Base-by-base conservation (phyloP, 2,888 invertebrate species). In the Eristalis intricaria region DNA sequence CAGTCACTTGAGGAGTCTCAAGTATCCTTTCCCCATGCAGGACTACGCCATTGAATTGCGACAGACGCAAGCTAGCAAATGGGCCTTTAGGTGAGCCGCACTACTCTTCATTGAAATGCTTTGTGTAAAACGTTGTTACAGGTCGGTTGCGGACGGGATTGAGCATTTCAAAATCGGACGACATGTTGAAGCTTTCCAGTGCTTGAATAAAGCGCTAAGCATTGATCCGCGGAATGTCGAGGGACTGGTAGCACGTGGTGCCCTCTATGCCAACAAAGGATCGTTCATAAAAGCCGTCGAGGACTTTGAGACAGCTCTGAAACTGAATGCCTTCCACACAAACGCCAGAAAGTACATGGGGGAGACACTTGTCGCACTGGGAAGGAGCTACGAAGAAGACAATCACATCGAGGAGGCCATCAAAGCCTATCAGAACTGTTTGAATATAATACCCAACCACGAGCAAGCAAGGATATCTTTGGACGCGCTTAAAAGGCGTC, bases 291-390 rank as follows among this genome's bases (percentile, higher is more conserved):
- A 97, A 92, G 99, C 99, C 0, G 97, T 99, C 89, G 97, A 97
- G 90, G 99, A 99, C 92, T 98, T 99, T 93, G 98, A 98, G 93
- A 96, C 96, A 26, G 98, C 99, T 4, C 93, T 99, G 56, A 96
- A 97, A 92, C 93, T 97, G 61, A 98, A 99, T 93, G 96, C 97
- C 1, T 96, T 96, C 88, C 99, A 99, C 93, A 96, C 96, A 1
- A 99, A 99, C 93, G 99, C 98, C 40, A 95, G 97, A 79, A 98
- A 98, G 92, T 99, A 99, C 93, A 96, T 98, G 94, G 97, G 98
- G 40, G 98, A 99, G 93, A 99, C 98, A 0, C 93, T 98, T 63
- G 97, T 98, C 0, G 98, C 98, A 0, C 94, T 97, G 69, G 98
- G 97, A 43, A 95, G 97, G 68, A 97, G 97, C 91, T 97, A 96